Evolutionary conservation across 2,888 invertebrate genomes (phyloP).

Genomic region (Cheilosia variabilis): DNA sequence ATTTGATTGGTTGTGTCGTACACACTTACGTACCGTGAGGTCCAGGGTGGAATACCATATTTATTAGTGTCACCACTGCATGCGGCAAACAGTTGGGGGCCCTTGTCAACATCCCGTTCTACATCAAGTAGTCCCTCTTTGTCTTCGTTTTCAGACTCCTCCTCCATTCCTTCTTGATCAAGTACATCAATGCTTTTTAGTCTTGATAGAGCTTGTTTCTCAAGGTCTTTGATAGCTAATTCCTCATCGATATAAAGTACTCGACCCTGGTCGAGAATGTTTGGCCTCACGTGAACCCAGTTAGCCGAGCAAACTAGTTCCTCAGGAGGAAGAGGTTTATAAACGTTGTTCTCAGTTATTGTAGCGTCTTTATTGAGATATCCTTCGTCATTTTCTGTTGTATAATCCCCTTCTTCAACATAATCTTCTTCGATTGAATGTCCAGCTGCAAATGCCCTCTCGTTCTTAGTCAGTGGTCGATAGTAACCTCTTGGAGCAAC

Average conservation of each 20-base stretch:
- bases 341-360: constrained; percentile 87
- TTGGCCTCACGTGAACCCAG: constrained; percentile 93
- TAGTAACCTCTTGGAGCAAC: constrained; percentile 92
- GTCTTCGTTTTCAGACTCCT: constrained; percentile 71
- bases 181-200: constrained; percentile 74
- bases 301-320: constrained; percentile 89
- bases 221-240: constrained; percentile 81
- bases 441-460: constrained; percentile 84
- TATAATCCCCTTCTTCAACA: constrained; percentile 76
- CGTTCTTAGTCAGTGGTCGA: constrained; percentile 83
- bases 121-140: constrained; percentile 80
- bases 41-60: constrained; percentile 87
- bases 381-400: constrained; percentile 77
- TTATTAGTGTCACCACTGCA: constrained; percentile 77
- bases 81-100: constrained; percentile 79
- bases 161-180: constrained; percentile 78
- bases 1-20: constrained; percentile 87
- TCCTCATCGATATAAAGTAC: constrained; percentile 90
- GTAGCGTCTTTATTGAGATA: constrained; percentile 84
- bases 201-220: constrained; percentile 76
- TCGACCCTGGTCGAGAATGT: constrained; percentile 92
- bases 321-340: constrained; percentile 88
- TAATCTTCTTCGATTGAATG: constrained; percentile 76
- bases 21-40: constrained; percentile 86
- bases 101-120: constrained; percentile 85